Conservation (phyloP, 1,140 invertebrate species). For the Ditylenchus dipsaci region DNA sequence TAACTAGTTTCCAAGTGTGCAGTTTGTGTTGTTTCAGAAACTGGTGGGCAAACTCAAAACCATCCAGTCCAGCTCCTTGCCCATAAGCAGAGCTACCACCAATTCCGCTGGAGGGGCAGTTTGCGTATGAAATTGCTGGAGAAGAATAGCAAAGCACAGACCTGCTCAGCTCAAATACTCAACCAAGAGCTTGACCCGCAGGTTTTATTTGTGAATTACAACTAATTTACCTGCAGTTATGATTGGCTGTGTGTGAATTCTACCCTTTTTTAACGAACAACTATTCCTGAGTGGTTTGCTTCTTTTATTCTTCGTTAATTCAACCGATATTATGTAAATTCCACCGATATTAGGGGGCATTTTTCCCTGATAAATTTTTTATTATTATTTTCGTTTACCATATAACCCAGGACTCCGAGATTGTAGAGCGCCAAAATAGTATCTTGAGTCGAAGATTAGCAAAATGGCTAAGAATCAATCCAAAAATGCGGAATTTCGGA, state of each 20-base stretch:
- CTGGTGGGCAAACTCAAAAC: constrained; percentile 47
- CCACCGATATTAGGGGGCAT: no score
- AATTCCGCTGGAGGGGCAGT: constrained; percentile 35
- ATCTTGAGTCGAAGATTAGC: no score
- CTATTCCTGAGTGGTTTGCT: not conserved
- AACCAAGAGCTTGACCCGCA: constrained; percentile 8
- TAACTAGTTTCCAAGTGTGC: not conserved
- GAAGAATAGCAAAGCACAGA: constrained; percentile 23
- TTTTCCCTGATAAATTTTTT: no score
- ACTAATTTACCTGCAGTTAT: not conserved
- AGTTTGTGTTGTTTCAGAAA: constrained; percentile 31
- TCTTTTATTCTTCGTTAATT: no score
- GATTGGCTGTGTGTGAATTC: no score
- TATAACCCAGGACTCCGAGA: no score
- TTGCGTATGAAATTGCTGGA: constrained; percentile 42
- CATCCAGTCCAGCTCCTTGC: constrained; percentile 51
- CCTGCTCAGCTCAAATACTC: constrained; percentile 24
- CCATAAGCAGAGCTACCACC: constrained; percentile 40
- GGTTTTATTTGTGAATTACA: constrained; percentile 1
- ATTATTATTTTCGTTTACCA: no score
- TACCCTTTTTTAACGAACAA: no score
- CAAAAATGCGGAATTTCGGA: no score
- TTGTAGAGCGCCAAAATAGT: no score
- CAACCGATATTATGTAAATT: no score
- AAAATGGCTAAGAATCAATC: no score